These are phyloP conservation scores for Dolomedes plantarius DNA, from an alignment of 2,888 invertebrate genomes.

Conservation along the genomic window DNA sequence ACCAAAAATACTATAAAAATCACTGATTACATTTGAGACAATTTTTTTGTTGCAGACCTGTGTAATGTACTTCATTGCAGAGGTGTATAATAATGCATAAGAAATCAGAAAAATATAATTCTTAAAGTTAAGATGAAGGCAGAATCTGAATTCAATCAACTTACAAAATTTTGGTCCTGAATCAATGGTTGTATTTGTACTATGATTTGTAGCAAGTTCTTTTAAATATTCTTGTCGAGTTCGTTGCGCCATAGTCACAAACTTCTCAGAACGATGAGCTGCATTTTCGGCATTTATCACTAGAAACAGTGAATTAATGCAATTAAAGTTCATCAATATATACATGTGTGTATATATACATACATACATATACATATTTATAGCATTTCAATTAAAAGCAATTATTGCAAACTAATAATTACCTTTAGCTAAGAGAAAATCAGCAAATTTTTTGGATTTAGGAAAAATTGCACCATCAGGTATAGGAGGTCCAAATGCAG, in stretches of 20 bases:
- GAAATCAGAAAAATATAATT: too few species aligned
- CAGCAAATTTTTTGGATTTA: conserved; percentile 94
- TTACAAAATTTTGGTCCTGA: conserved; percentile 91
- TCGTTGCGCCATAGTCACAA: conserved; percentile 96
- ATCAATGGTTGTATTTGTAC: conserved; percentile 87
- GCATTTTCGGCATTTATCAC: conserved; percentile 98
- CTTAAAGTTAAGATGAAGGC: too few species aligned
- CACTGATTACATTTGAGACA: too few species aligned
- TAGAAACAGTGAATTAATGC: conserved; percentile 73
- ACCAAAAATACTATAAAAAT: too few species aligned
- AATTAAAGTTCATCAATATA: not conserved
- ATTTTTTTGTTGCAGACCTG: too few species aligned
- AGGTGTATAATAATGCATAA: too few species aligned
- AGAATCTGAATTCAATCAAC: too few species aligned
- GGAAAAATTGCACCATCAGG: conserved; percentile 90
- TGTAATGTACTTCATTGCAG: too few species aligned
- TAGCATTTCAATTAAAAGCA: too few species aligned
- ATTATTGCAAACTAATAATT: conserved; percentile 65
- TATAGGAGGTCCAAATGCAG: conserved; percentile 96
- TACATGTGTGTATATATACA: not conserved
- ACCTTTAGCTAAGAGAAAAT: conserved; percentile 93
- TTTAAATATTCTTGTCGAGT: conserved; percentile 96
- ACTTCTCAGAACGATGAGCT: conserved; percentile 96
- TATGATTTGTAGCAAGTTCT: conserved; percentile 90
- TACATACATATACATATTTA: too few species aligned